Evolutionary conservation across 2,797 vertebrate genomes (phyloP).

Genomic region (Fundulus diaphanus): DNA sequence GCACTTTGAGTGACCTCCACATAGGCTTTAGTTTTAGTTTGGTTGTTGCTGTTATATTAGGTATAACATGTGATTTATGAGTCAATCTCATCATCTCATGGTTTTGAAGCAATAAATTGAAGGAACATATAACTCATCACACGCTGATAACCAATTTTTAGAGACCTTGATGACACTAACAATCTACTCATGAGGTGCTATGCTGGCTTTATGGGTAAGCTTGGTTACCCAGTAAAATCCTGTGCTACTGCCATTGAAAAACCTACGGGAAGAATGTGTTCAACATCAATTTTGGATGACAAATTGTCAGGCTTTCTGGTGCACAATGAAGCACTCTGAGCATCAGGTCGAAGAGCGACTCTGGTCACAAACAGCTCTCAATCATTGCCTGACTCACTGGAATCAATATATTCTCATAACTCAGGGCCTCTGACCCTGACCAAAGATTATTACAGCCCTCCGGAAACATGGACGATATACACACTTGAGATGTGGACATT

Average conservation of each 20-base stretch:
- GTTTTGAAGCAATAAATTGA: constrained; percentile 2
- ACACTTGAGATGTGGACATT: constrained; percentile 4
- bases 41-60: background rate
- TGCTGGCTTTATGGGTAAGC: background rate
- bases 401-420: constrained; percentile 61
- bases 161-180: background rate
- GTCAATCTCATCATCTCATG: background rate
- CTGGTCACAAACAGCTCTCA: constrained; percentile 49
- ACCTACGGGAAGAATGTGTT: background rate
- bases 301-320: background rate
- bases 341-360: constrained; percentile 14
- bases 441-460: constrained; percentile 47
- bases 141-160: background rate
- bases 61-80: constrained; percentile 1
- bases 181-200: background rate
- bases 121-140: background rate
- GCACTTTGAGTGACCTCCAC: background rate
- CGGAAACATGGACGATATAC: constrained; percentile 21
- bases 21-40: constrained; percentile 5
- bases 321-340: background rate
- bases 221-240: background rate
- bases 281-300: constrained; percentile 15
- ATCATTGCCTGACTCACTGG: constrained; percentile 38
- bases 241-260: background rate
- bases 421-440: constrained; percentile 50